These are phyloP conservation scores for Amphipyra berbera DNA, from an alignment of 2,888 invertebrate genomes.

Conservation along the genomic window DNA sequence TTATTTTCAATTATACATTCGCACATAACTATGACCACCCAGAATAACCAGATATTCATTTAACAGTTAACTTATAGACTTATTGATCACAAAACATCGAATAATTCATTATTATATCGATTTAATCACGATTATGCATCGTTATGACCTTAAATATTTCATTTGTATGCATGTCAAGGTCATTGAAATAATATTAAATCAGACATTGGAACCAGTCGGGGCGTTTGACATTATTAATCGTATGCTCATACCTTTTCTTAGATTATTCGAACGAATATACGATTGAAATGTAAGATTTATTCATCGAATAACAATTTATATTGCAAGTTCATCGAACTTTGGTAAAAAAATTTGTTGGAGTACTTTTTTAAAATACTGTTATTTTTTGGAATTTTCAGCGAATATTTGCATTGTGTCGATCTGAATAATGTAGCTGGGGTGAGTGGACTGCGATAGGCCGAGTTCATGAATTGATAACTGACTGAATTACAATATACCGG, in stretches of 20 bases:
- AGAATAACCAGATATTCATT: conserved; percentile 20
- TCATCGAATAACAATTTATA: conserved; percentile 16
- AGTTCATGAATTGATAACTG: too few relatives aligned
- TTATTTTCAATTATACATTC: conserved; percentile 1
- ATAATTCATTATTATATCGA: conserved; percentile 30
- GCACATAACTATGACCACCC: conserved; percentile 39
- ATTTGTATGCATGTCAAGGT: conserved; percentile 56
- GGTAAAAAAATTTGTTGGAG: not conserved
- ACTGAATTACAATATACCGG: too few relatives aligned
- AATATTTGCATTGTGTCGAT: too few relatives aligned
- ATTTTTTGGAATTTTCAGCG: not conserved
- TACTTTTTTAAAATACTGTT: not conserved
- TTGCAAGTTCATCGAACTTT: conserved; percentile 27
- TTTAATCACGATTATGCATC: conserved; percentile 35
- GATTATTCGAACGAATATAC: conserved; percentile 21
- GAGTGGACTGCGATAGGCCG: too few relatives aligned
- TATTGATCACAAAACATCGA: conserved; percentile 23
- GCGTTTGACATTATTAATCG: conserved; percentile 33
- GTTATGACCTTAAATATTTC: conserved; percentile 42
- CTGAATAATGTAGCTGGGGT: too few relatives aligned
- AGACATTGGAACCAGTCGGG: conserved; percentile 27
- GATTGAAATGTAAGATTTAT: conserved; percentile 46
- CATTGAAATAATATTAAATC: conserved; percentile 47
- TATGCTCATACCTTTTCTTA: conserved; percentile 45
- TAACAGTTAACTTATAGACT: conserved; percentile 11